A percentile compares a stretch with the other conserved stretches of the same genome.
Conservation (phyloP, 2,888 invertebrate species). For the Hydraecia micacea region DNA sequence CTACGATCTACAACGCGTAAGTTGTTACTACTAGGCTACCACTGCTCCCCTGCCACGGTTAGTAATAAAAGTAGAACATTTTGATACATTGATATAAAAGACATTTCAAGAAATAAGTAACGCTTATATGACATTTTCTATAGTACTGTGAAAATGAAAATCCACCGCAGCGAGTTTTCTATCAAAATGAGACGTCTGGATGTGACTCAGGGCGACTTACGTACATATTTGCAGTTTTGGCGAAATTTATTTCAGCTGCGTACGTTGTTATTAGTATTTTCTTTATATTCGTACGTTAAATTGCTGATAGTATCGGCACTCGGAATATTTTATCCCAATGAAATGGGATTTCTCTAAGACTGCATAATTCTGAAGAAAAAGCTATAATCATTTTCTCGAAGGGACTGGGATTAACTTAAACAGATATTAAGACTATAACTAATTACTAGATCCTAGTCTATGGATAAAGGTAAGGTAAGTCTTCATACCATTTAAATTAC, state of each 20-base stretch:
- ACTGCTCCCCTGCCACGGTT: too few species aligned
- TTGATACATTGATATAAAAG: neutral
- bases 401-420: too few species aligned
- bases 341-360: neutral
- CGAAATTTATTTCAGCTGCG: constrained; percentile 51
- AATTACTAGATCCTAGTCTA: neutral
- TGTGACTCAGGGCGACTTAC: constrained; percentile 45
- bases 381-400: too few species aligned
- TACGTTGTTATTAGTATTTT: constrained; percentile 15
- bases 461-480: neutral
- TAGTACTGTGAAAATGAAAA: constrained; percentile 56
- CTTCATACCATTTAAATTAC: neutral
- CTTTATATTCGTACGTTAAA: neutral
- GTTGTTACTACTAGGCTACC: too few species aligned
- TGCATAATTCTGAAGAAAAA: neutral
- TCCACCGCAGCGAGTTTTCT: constrained; percentile 41
- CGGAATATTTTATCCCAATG: neutral
- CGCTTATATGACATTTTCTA: constrained; percentile 23
- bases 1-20: too few species aligned
- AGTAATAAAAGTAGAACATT: neutral
- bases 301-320: neutral
- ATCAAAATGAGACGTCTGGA: constrained; percentile 58
- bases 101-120: constrained; percentile 8
- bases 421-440: neutral
- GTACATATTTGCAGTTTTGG: constrained; percentile 60